phyloP scores from a whole-genome alignment of 2,797 vertebrate species.

The Diceros bicornis region DNA sequence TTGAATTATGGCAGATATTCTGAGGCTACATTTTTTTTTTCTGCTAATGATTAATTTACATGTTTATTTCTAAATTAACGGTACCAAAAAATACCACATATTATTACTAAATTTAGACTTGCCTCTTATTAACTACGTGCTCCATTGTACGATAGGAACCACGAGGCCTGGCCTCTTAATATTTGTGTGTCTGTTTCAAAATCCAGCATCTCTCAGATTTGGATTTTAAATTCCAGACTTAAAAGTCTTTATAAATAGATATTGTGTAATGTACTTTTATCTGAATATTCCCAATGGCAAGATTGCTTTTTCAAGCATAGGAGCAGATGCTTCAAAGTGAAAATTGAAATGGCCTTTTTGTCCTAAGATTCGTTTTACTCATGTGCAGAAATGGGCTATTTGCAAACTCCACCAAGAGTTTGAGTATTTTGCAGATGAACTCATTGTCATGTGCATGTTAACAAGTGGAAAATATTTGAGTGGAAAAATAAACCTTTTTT shows the following conservation, averaged over 20 bases:
- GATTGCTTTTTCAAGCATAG: background rate
- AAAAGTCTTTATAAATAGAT: slow-evolving; percentile 9
- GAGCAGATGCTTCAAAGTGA: background rate
- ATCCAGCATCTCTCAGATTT: background rate
- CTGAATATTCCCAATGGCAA: background rate
- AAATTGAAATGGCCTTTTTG: slow-evolving; percentile 36
- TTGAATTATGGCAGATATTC: background rate
- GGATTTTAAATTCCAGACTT: slow-evolving; percentile 26
- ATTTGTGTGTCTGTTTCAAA: slow-evolving; percentile 35
- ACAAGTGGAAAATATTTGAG: background rate
- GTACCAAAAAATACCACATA: background rate
- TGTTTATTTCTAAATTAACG: slow-evolving; percentile 56
- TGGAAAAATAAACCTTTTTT: background rate
- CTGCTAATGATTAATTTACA: background rate
- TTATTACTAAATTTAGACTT: slow-evolving; percentile 20
- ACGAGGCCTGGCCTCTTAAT: background rate
- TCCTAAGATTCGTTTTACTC: background rate
- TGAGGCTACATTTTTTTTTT: background rate
- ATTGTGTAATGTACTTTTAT: background rate
- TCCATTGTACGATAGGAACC: background rate
- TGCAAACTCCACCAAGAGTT: background rate
- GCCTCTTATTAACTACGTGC: background rate
- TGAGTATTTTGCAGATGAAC: slow-evolving; percentile 32
- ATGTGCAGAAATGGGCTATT: background rate
- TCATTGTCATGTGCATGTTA: background rate